Base-by-base conservation (phyloP, 2,797 vertebrate species). In the Danio aesculapii region DNA sequence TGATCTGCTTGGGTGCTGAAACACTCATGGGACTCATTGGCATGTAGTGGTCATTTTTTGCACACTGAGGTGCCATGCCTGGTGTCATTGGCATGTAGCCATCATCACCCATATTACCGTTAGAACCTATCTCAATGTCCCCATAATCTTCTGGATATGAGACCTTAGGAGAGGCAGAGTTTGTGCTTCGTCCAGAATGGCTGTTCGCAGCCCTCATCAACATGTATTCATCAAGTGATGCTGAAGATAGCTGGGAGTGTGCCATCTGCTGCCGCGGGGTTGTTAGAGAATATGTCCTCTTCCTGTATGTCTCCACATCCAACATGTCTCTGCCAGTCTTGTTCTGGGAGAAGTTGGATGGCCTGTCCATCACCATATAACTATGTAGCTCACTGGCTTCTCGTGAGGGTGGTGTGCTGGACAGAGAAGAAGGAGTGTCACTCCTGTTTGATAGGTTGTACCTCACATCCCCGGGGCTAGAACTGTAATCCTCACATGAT, bases 41-140 rank as follows among this genome's bases (percentile, higher is more conserved):
- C 95, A 98, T 94, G 88, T 98, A 99, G 83, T 93, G 92, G 7
- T 95, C 94, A 0, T 89, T 90, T 84, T 83, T 93, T 59, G 89
- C 83, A 8, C 92, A 88, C 2, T 72, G 67, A 6, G 90, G 74
- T 0, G 90, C 92, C 47, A 92, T 92, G 0, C 97, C 95, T 0
- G 96, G 97, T 71, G 93, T 96, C 98, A 99, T 99, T 44, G 95
- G 95, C 98, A 99, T 96, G 75, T 99, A 99, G 76, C 96, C 97
- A 4, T 96, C 95, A 74, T 97, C 96, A 0, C 88, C 86, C 81
- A 92, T 88, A 41, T 88, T 89, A 82, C 77, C 81, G 69, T 81
- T 88, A 92, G 93, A 94, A 5, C 94, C 94, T 6, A 96, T 94
- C 78, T 96, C 95, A 53, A 96, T 91, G 75, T 97, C 95, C 14